Evolutionary conservation across 2,113 vertebrate species (phyloP).

Genomic region (Sapayoa aenigma): DNA sequence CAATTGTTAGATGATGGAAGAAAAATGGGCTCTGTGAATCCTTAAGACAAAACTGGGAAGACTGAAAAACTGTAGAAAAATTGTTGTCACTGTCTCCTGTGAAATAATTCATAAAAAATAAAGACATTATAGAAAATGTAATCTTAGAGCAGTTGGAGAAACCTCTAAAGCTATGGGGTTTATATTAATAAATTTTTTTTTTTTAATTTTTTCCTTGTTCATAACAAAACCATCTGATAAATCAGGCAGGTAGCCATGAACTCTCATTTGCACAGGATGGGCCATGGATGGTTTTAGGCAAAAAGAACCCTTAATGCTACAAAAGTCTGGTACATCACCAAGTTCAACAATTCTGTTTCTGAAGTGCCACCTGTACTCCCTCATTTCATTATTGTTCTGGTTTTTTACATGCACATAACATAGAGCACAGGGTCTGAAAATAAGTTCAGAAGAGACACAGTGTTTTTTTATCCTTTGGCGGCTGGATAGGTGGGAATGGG

Average conservation of each 20-base stretch:
- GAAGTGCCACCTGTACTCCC: background rate
- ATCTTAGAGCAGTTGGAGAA: background rate
- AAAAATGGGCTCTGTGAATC: background rate
- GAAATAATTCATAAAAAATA: background rate
- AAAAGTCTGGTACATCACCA: background rate
- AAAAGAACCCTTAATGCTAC: background rate
- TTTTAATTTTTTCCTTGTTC: background rate
- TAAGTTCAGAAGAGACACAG: background rate
- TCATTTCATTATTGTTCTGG: background rate
- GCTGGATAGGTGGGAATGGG: background rate
- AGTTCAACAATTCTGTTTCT: background rate
- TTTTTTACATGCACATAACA: accelerated
- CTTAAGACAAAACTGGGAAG: background rate
- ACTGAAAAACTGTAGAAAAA: background rate
- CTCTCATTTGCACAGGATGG: background rate
- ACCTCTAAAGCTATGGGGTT: background rate
- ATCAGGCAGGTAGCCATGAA: background rate
- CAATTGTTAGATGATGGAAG: background rate
- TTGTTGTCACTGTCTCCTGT: background rate
- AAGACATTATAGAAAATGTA: background rate
- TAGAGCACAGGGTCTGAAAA: background rate
- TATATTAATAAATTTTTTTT: background rate
- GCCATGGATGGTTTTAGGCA: background rate
- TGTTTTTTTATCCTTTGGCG: background rate
- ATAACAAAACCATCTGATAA: background rate